Evolutionary conservation across 1,140 invertebrate genomes (phyloP).

Genomic region (Drosophila tsacasi): DNA sequence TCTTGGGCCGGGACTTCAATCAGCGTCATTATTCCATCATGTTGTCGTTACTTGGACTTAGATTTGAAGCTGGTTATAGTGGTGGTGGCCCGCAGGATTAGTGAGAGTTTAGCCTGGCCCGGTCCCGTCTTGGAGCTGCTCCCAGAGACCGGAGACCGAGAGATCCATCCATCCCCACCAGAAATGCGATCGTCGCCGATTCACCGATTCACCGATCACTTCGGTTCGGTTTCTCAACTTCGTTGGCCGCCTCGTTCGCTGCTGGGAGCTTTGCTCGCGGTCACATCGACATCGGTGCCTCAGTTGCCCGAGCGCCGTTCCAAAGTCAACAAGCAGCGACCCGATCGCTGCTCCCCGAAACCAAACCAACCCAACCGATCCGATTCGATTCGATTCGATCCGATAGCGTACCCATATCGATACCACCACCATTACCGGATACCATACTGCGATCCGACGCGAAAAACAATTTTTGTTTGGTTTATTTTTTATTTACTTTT

Average conservation of each 20-base stretch:
- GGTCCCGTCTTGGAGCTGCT: neutral
- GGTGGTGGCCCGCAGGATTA: conserved; percentile 10
- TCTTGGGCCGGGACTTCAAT: conserved; percentile 50
- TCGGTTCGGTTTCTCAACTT: conserved; percentile 26
- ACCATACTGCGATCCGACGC: neutral
- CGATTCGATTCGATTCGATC: conserved; percentile 13
- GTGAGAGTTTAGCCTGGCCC: neutral
- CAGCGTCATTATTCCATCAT: conserved; percentile 76
- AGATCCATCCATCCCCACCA: neutral
- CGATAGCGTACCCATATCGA: conserved; percentile 13
- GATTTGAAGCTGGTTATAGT: neutral
- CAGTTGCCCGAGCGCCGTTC: conserved; percentile 75
- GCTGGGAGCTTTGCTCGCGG: conserved; percentile 63
- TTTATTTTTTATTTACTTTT: conserved; percentile 6
- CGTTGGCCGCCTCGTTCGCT: conserved; percentile 19
- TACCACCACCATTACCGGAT: conserved; percentile 6
- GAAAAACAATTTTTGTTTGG: conserved; percentile 21
- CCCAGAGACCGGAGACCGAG: neutral
- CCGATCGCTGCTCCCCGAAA: conserved; percentile 27
- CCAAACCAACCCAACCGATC: no score
- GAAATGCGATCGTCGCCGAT: conserved; percentile 23
- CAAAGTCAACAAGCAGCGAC: conserved; percentile 73
- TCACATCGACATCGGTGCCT: conserved; percentile 36
- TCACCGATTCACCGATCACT: conserved; percentile 17
- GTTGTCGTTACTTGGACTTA: conserved; percentile 41